Conservation (phyloP, 2,113 vertebrate genomes). For the Chinchilla lanigera region DNA sequence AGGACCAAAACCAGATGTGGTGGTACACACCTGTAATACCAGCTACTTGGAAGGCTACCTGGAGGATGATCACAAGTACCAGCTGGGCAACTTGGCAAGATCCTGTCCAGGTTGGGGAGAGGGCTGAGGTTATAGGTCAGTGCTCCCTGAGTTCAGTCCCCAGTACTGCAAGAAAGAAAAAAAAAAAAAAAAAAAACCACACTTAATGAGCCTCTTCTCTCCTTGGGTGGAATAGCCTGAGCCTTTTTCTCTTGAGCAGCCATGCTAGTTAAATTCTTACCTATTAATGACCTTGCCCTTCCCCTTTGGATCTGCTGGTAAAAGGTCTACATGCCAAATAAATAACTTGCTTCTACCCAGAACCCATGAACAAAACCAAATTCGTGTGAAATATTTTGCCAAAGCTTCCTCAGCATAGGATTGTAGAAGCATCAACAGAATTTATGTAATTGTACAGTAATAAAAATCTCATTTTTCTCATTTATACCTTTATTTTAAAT, state of each 20-base stretch:
- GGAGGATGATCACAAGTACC: background rate
- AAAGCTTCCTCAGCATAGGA: background rate
- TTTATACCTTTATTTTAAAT: slow-evolving; percentile 60
- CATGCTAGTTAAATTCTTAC: background rate
- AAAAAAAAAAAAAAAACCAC: too few species aligned
- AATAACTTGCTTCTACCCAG: background rate
- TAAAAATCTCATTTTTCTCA: slow-evolving; percentile 22
- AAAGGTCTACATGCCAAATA: background rate
- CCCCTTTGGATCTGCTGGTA: background rate
- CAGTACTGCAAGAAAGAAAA: background rate
- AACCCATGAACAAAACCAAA: background rate
- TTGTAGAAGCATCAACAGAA: background rate
- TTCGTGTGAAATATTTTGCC: background rate
- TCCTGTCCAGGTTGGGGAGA: background rate
- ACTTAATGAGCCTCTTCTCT: background rate
- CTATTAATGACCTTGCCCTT: background rate
- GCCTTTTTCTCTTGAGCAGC: background rate
- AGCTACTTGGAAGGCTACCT: background rate
- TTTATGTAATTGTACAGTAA: background rate
- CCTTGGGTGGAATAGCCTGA: background rate
- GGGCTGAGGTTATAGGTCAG: background rate
- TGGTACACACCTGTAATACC: background rate
- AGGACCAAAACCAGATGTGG: background rate
- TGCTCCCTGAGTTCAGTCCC: background rate
- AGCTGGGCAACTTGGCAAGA: background rate